Conservation (phyloP, 2,113 vertebrate genomes). For the Sardina pilchardus region DNA sequence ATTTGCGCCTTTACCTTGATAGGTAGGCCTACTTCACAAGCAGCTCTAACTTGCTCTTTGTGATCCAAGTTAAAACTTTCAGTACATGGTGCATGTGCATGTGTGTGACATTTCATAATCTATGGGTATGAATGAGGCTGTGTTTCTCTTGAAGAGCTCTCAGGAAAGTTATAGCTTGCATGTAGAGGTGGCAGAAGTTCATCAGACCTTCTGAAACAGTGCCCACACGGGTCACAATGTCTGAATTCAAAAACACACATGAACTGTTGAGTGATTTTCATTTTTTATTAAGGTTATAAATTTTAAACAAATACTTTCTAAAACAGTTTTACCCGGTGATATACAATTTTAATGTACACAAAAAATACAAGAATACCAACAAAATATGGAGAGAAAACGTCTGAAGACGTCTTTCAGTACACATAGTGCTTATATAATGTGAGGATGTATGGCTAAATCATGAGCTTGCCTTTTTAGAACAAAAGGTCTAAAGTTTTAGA, state of each 20-base stretch:
- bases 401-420: constrained; percentile 84
- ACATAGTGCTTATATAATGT: constrained; percentile 81
- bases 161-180: neutral
- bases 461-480: constrained; percentile 88
- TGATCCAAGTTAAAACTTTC: neutral
- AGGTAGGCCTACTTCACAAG: neutral
- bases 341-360: constrained; percentile 88
- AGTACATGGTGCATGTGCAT: neutral
- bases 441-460: constrained; percentile 75
- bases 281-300: constrained; percentile 94
- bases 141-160: neutral
- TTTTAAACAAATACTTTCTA: constrained; percentile 86
- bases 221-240: neutral
- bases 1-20: neutral
- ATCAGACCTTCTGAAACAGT: neutral
- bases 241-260: constrained; percentile 1
- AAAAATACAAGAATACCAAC: constrained; percentile 84
- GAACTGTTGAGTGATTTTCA: constrained; percentile 49
- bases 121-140: neutral
- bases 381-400: constrained; percentile 75
- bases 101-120: neutral
- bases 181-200: neutral
- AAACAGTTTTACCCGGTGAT: constrained; percentile 93
- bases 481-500: constrained; percentile 81
- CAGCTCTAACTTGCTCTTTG: neutral